A percentile compares a stretch with the other conserved stretches of the same genome.
phyloP scores from a whole-genome alignment of 2,888 invertebrate species.

The Chymomyza procnemis region DNA sequence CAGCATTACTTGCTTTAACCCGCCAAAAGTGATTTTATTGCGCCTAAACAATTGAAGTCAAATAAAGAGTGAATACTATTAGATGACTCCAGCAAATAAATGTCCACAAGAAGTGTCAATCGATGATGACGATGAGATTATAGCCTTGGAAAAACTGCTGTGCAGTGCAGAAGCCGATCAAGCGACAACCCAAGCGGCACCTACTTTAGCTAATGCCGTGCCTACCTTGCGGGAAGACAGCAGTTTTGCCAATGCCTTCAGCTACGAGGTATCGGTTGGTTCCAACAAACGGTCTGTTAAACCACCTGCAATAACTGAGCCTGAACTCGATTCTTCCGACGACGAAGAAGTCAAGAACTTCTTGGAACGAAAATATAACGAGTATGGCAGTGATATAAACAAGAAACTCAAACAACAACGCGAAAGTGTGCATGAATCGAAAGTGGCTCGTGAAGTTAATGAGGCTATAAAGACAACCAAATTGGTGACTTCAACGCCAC shows the following conservation, averaged over 20 bases:
- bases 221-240: constrained; percentile 70
- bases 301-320: constrained; percentile 39
- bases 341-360: constrained; percentile 88
- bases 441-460: constrained; percentile 67
- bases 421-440: constrained; percentile 65
- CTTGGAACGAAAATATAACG: constrained; percentile 85
- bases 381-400: constrained; percentile 85
- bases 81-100: constrained; percentile 46
- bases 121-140: constrained; percentile 68
- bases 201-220: constrained; percentile 24
- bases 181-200: constrained; percentile 21
- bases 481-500: constrained; percentile 30
- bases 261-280: constrained; percentile 56
- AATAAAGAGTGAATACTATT: background rate
- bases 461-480: constrained; percentile 33
- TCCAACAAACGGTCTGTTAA: constrained; percentile 21
- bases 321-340: constrained; percentile 85
- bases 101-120: constrained; percentile 47
- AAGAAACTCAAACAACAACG: constrained; percentile 80
- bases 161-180: constrained; percentile 52
- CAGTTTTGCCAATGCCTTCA: constrained; percentile 73
- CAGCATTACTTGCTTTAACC: constrained; percentile 10
- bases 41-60: constrained; percentile 15
- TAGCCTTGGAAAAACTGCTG: constrained; percentile 71
- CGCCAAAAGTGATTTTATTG: constrained; percentile 55